Percentiles rank a stretch among this genome's conserved stretches.
Conservation (phyloP, 2,113 vertebrate genomes). For the Crotalus viridis region DNA sequence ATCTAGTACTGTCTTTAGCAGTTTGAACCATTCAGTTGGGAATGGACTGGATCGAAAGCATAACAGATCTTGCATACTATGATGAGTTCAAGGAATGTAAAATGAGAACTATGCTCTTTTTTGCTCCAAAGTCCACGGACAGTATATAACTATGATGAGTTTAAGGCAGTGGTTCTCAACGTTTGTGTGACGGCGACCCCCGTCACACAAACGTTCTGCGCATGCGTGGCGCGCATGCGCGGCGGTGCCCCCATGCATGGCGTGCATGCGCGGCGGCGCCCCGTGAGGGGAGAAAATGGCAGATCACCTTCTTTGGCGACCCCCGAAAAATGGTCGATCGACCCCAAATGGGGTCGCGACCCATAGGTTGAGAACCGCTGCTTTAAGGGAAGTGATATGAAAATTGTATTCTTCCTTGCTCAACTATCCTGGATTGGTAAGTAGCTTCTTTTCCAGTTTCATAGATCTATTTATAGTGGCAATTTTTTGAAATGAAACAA, state of each 20-base stretch:
- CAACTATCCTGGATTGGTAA: neutral
- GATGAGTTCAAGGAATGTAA: neutral
- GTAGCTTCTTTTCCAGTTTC: neutral
- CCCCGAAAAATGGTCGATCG: too few species aligned
- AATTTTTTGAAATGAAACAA: neutral
- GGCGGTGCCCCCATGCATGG: too few species aligned
- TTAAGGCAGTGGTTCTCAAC: neutral
- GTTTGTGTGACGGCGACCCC: too few species aligned
- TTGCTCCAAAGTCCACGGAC: neutral
- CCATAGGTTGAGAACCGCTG: too few species aligned
- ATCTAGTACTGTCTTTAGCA: neutral
- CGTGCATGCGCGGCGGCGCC: too few species aligned
- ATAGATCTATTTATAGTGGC: neutral
- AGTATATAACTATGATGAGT: neutral
- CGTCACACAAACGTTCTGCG: too few species aligned
- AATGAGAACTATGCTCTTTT: neutral
- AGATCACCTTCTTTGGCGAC: too few species aligned
- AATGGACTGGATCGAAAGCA: neutral
- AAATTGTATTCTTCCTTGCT: neutral
- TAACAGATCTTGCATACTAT: neutral
- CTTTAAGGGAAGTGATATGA: neutral
- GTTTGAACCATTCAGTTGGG: neutral
- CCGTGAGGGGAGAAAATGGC: too few species aligned
- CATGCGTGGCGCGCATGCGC: too few species aligned
- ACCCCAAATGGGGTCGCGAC: too few species aligned